These are phyloP conservation scores for Adelosebastes latens DNA, from an alignment of 2,797 vertebrate species.

Conservation along the genomic window DNA sequence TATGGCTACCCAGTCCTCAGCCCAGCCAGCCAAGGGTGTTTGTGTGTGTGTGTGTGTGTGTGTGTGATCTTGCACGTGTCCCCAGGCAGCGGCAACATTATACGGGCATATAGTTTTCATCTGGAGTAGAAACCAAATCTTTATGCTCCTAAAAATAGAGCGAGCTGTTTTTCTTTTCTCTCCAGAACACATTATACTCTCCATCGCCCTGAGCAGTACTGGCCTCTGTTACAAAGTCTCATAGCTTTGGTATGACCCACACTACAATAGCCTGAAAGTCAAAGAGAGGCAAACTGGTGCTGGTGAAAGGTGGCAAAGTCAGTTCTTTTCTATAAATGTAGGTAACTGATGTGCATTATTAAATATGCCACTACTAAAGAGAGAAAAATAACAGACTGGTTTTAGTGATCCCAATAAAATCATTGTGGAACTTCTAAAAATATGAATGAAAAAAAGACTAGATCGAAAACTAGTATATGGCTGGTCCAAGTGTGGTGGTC, in stretches of 20 bases:
- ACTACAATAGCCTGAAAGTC: slow-evolving; percentile 32
- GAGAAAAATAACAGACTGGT: neutral
- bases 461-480: neutral
- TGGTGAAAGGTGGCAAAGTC: neutral
- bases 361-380: neutral
- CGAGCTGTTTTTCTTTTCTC: slow-evolving; percentile 62
- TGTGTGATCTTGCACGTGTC: slow-evolving; percentile 46
- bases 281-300: slow-evolving; percentile 34
- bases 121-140: slow-evolving; percentile 77
- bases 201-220: slow-evolving; percentile 54
- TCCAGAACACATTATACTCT: slow-evolving; percentile 67
- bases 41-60: slow-evolving; percentile 19
- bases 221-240: slow-evolving; percentile 58
- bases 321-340: neutral
- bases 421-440: neutral
- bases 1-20: slow-evolving; percentile 45
- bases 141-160: slow-evolving; percentile 76
- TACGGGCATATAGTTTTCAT: slow-evolving; percentile 76
- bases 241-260: slow-evolving; percentile 58
- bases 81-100: slow-evolving; percentile 71
- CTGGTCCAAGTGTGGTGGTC: too few relatives aligned
- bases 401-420: neutral
- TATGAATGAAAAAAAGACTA: neutral
- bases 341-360: neutral
- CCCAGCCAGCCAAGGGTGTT: slow-evolving; percentile 31